Base-by-base conservation (phyloP, 2,888 invertebrate species). In the Drosophila borborema region DNA sequence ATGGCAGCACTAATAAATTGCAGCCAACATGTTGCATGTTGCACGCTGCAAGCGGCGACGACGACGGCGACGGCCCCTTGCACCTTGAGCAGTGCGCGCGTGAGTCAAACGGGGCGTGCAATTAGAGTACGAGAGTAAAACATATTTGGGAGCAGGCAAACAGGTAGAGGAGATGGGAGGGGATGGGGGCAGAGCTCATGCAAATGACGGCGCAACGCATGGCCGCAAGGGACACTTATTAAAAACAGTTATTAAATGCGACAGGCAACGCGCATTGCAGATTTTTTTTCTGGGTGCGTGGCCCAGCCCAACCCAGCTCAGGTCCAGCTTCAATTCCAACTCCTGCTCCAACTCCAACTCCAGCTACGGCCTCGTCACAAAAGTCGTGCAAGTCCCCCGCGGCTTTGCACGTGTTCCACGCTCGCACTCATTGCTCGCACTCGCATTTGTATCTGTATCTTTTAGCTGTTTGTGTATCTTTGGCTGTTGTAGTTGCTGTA, bases 391-490 rank as follows among this genome's bases (percentile, higher is more conserved):
- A 86, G 90, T 92, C 90, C 92, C 92, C 92, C 89, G 91, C 91
- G 91, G 92, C 92, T 92, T 90, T 92, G 92, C 92, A 92, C 92
- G 92, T 92, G 92, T 92, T 89, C 92, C 81, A 77, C 77, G 77
- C 79, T 79, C 67, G n/a, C 77, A 68, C 64, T 63, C 56, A 38
- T 28, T 28, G 40, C 54, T 56, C 63, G 18, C 65, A 66, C 79
- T 74, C 67, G 66, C 65, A 74, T 68, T 73, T 61, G 73, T 53
- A 63, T 60, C 20, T 65, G 65, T 65, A 59, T 64, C 41, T 64
- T 36, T 48, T 34, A 45, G 31, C 48, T 51, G 41, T 23, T n/a
- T 48, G 36, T 63, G 18, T 28, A 48, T 54, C 20, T 54, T n/a
- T 40, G 16, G 38, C n/a, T 55, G 46, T 41, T 41, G 40, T 10